phyloP scores from a whole-genome alignment of 2,888 invertebrate species.

The Hypena proboscidalis region DNA sequence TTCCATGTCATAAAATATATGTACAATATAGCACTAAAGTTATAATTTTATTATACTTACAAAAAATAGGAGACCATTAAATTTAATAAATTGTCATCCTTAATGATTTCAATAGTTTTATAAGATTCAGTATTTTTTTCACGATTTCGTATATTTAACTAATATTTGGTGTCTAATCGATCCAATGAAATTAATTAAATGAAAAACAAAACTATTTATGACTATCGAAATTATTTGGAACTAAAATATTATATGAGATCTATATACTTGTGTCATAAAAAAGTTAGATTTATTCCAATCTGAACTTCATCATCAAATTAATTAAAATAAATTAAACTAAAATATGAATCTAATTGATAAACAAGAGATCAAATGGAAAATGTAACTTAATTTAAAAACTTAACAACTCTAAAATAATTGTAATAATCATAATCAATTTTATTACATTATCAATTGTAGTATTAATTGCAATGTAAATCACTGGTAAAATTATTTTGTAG shows the following conservation, averaged over 20 bases:
- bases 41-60: constrained; percentile 48
- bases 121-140: constrained; percentile 35
- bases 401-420: constrained; percentile 68
- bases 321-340: constrained; percentile 76
- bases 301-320: constrained; percentile 40
- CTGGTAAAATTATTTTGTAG: constrained; percentile 36
- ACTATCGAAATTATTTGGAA: constrained; percentile 81
- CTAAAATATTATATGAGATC: constrained; percentile 80
- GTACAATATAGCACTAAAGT: constrained; percentile 54
- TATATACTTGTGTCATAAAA: constrained; percentile 51
- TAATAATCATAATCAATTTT: constrained; percentile 33
- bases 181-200: constrained; percentile 57
- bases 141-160: constrained; percentile 65
- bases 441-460: constrained; percentile 24
- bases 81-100: constrained; percentile 28
- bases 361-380: constrained; percentile 82
- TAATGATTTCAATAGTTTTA: constrained; percentile 33
- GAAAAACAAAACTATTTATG: constrained; percentile 58
- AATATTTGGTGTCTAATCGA: constrained; percentile 80
- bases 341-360: constrained; percentile 70
- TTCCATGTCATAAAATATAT: constrained; percentile 49
- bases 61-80: constrained; percentile 41
- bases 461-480: constrained; percentile 32
- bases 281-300: constrained; percentile 45
- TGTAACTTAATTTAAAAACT: constrained; percentile 73